Evolutionary conservation across 1,140 invertebrate species (phyloP).

Genomic region (Atta texana): DNA sequence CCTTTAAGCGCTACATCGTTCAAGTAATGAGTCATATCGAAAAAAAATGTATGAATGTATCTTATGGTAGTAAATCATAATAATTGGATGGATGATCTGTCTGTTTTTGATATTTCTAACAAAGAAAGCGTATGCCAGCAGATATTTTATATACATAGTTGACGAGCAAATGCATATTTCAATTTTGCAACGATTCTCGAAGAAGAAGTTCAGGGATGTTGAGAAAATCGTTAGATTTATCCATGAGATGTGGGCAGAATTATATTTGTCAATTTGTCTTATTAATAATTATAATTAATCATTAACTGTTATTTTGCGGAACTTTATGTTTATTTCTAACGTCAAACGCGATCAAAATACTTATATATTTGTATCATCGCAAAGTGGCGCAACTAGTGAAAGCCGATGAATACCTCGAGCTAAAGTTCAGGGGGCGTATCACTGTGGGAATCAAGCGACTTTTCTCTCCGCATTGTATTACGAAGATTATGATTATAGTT

Average conservation of each 20-base stretch:
- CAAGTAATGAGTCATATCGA: conserved; percentile 5
- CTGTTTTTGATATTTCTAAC: background rate
- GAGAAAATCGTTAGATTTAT: background rate
- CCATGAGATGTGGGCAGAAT: background rate
- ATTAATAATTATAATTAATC: background rate
- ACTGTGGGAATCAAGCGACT: conserved; percentile 76
- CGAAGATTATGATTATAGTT: conserved; percentile 24
- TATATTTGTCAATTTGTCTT: no score
- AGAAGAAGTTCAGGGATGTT: background rate
- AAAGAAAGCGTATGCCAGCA: background rate
- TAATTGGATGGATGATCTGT: background rate
- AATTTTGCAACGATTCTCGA: background rate
- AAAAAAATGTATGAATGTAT: background rate
- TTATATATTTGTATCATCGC: conserved; percentile 70
- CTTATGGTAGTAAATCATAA: background rate
- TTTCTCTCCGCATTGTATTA: conserved; percentile 61
- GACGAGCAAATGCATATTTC: background rate
- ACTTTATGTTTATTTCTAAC: background rate
- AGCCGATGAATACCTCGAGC: conserved; percentile 72
- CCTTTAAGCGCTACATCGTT: background rate
- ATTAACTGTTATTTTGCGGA: background rate
- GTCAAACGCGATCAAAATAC: background rate
- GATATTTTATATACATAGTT: background rate
- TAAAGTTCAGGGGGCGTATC: conserved; percentile 75
- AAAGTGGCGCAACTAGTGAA: conserved; percentile 75